A percentile compares a stretch with the other conserved stretches of the same genome.
Conservation (phyloP, 2,888 invertebrate genomes). For the Rotaria macrura region DNA sequence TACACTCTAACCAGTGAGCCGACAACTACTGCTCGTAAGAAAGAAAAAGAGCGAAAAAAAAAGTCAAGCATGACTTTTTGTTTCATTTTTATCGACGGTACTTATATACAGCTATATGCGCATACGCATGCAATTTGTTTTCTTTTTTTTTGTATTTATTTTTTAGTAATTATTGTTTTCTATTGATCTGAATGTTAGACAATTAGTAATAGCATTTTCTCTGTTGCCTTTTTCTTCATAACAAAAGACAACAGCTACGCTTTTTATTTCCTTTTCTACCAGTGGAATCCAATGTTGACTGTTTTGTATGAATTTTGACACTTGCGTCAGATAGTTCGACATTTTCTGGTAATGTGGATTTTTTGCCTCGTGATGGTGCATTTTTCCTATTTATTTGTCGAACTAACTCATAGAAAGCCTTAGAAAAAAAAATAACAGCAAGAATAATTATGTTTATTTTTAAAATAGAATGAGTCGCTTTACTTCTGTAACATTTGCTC, state of each 20-base stretch:
- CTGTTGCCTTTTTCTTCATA: background rate
- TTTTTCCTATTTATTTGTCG: constrained; percentile 98
- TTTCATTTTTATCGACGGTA: background rate
- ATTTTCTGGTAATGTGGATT: background rate
- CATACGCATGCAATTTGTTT: background rate
- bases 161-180: background rate
- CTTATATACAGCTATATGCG: background rate
- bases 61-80: background rate
- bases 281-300: background rate
- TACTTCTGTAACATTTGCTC: constrained; percentile 97
- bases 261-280: background rate
- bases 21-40: background rate
- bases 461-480: no score
- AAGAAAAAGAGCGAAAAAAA: background rate
- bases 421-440: constrained; percentile 36
- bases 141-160: background rate
- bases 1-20: background rate
- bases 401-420: constrained; percentile 98
- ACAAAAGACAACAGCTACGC: background rate
- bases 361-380: background rate
- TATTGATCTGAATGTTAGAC: background rate
- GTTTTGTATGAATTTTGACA: background rate
- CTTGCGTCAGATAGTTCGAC: no score
- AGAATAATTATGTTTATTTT: background rate
- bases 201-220: background rate